Evolutionary conservation across 2,797 vertebrate species (phyloP).

Genomic region (Melanotaenia nigrans): DNA sequence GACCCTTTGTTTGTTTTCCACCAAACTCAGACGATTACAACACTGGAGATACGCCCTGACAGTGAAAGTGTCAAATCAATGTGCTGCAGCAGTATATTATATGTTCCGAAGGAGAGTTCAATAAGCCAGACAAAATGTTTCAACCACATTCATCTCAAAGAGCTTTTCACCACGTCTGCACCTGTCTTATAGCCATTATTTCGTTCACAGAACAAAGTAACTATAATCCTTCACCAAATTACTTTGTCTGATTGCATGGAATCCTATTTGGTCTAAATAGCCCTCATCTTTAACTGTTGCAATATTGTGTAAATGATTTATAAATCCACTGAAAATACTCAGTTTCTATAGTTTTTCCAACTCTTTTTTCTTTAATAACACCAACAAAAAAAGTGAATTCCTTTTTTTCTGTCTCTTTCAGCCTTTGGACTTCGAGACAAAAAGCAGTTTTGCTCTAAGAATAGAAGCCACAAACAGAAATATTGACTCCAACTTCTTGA

Average conservation of each 20-base stretch:
- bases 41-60: slow-evolving; percentile 38
- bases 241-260: slow-evolving; percentile 41
- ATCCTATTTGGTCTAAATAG: slow-evolving; percentile 39
- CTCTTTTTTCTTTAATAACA: too few relatives aligned
- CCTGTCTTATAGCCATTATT: slow-evolving; percentile 58
- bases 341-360: neutral
- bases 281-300: slow-evolving; percentile 35
- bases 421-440: slow-evolving; percentile 94
- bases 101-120: slow-evolving; percentile 42
- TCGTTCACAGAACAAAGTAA: slow-evolving; percentile 55
- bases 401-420: slow-evolving; percentile 52
- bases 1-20: slow-evolving; percentile 69
- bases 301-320: slow-evolving; percentile 24
- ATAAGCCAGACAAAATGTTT: slow-evolving; percentile 54
- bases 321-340: slow-evolving; percentile 11
- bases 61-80: slow-evolving; percentile 65
- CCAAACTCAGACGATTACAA: slow-evolving; percentile 57
- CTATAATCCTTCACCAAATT: slow-evolving; percentile 56
- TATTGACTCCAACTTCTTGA: slow-evolving; percentile 91
- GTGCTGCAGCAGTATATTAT: slow-evolving; percentile 47
- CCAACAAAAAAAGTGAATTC: slow-evolving; percentile 3
- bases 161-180: slow-evolving; percentile 32
- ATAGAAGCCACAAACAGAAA: slow-evolving; percentile 94
- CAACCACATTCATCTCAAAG: slow-evolving; percentile 46
- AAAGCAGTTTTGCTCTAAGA: slow-evolving; percentile 88